Evolutionary conservation across 1,140 invertebrate genomes (phyloP).

Genomic region (Andrena cerasifolii): DNA sequence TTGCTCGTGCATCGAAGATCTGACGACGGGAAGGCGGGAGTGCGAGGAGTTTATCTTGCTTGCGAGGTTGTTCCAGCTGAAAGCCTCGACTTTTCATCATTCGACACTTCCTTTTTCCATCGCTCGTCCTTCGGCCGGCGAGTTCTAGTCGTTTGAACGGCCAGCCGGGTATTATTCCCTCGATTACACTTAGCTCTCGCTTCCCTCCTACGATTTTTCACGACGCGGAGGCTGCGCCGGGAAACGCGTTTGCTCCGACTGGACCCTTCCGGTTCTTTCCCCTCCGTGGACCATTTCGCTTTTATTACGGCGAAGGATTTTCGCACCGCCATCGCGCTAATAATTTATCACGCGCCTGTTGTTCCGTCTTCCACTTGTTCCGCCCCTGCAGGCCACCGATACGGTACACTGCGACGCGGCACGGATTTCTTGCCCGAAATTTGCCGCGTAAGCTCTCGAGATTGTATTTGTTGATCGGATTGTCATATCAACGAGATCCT

Average conservation of each 20-base stretch:
- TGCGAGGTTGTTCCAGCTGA: constrained; percentile 2
- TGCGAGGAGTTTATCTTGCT: too few species aligned
- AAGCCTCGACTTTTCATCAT: neutral
- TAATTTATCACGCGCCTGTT: constrained; percentile 16
- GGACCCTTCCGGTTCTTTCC: constrained; percentile 12
- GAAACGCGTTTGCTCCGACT: constrained; percentile 23
- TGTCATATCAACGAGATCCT: neutral
- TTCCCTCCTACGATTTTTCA: neutral
- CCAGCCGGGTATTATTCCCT: constrained; percentile 36
- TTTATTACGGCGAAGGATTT: constrained; percentile 35
- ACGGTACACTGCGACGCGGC: too few species aligned
- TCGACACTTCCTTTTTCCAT: constrained; percentile 19
- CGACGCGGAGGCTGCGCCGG: neutral
- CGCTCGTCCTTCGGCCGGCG: neutral
- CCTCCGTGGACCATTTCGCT: neutral
- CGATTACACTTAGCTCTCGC: constrained; percentile 15
- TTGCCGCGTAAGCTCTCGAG: neutral
- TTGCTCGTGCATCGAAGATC: constrained; percentile 37
- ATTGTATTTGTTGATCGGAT: neutral
- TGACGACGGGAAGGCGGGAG: too few species aligned
- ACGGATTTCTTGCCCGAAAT: neutral
- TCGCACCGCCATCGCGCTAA: constrained; percentile 3
- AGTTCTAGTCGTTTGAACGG: constrained; percentile 34
- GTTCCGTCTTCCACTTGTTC: neutral
- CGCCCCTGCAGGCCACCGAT: neutral